Conservation (phyloP, 2,888 invertebrate genomes). For the Heliconius ethilla region DNA sequence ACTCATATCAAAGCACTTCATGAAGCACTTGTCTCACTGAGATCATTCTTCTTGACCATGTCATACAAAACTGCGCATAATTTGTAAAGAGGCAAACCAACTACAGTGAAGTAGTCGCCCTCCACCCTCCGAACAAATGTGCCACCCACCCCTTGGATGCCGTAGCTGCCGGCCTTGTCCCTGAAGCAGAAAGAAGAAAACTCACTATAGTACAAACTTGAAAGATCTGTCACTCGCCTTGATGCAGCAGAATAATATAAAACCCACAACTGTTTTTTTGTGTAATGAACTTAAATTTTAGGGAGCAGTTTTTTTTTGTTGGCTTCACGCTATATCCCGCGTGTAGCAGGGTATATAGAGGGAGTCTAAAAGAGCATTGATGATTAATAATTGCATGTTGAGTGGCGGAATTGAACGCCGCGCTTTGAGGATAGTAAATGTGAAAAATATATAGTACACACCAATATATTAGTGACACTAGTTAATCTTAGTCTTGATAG, state of each 20-base stretch:
- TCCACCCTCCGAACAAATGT: constrained; percentile 90
- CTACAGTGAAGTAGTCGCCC: constrained; percentile 94
- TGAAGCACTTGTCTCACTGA: background rate
- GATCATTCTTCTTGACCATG: constrained; percentile 61
- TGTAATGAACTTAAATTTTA: background rate
- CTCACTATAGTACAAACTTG: background rate
- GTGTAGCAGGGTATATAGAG: too few relatives aligned
- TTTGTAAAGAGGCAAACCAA: constrained; percentile 91
- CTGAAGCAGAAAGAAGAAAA: constrained; percentile 66
- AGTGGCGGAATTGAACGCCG: too few relatives aligned
- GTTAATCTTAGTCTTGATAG: too few relatives aligned
- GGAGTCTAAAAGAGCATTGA: too few relatives aligned
- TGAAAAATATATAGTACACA: too few relatives aligned
- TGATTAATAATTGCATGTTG: too few relatives aligned
- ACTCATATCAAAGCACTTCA: background rate
- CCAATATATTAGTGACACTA: too few relatives aligned
- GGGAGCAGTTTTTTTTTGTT: background rate
- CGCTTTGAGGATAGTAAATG: too few relatives aligned
- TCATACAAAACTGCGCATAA: constrained; percentile 79
- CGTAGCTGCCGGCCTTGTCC: constrained; percentile 96
- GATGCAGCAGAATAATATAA: background rate
- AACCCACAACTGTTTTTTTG: background rate
- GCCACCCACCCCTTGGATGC: constrained; percentile 92
- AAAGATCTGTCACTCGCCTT: background rate
- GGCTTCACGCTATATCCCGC: background rate